Conservation (phyloP, 2,797 vertebrate species). For the Poecilia gillii region DNA sequence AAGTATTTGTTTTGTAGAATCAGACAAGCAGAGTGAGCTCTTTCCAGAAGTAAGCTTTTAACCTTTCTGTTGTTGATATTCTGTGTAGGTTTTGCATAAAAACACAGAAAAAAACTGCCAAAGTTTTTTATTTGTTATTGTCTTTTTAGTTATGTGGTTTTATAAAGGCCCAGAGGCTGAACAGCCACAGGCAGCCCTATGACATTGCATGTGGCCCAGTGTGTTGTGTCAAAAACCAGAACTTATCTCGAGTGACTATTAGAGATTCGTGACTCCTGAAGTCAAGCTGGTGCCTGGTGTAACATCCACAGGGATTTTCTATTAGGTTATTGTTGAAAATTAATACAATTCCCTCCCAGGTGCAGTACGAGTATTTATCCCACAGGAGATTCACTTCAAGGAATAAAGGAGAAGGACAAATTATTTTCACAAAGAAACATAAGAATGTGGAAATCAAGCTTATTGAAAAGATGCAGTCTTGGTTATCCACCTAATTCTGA, state of each 20-base stretch:
- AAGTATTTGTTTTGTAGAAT: background rate
- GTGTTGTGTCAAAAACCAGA: slow-evolving; percentile 6
- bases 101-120: background rate
- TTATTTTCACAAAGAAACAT: background rate
- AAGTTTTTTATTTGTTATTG: background rate
- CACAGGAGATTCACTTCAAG: slow-evolving; percentile 18
- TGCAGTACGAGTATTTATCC: slow-evolving; percentile 27
- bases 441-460: background rate
- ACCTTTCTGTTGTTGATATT: background rate
- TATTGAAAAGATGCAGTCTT: background rate
- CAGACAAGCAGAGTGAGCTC: background rate
- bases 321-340: slow-evolving; percentile 31
- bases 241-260: slow-evolving; percentile 43
- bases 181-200: background rate
- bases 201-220: background rate
- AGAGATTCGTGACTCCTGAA: slow-evolving; percentile 24
- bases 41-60: background rate
- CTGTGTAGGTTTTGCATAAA: background rate
- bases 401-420: slow-evolving; percentile 15
- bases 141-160: background rate
- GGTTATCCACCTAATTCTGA: background rate
- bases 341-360: slow-evolving; percentile 49
- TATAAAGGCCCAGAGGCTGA: background rate
- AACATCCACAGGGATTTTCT: slow-evolving; percentile 39
- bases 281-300: slow-evolving; percentile 17